Evolutionary conservation across 92 coral and sea anemone species (phyloP).

Genomic region (Heteractis magnifica): DNA sequence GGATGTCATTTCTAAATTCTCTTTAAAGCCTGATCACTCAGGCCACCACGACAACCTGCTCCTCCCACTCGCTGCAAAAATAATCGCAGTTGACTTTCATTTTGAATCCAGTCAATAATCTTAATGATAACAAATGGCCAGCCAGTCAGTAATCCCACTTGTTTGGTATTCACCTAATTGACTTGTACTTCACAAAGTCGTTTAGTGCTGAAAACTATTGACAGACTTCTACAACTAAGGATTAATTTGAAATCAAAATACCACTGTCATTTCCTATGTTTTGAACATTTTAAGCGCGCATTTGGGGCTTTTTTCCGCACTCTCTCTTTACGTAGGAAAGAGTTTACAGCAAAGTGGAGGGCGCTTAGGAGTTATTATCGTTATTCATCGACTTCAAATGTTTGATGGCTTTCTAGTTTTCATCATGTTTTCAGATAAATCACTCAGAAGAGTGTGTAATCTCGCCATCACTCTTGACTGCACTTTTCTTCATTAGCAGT

Average conservation of each 20-base stretch:
- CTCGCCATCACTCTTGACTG: conserved; percentile 23
- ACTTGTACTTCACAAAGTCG: conserved; percentile 12
- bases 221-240: background rate
- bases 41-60: background rate
- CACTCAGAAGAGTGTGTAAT: conserved; percentile 16
- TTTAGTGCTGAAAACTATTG: conserved; percentile 8
- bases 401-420: background rate
- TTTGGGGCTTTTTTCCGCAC: background rate
- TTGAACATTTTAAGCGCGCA: conserved; percentile 1
- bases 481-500: conserved; percentile 27
- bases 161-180: background rate
- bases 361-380: conserved; percentile 10
- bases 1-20: conserved; percentile 10
- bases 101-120: conserved; percentile 6
- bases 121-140: conserved; percentile 1
- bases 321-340: background rate
- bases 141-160: background rate
- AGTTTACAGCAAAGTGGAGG: background rate
- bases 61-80: conserved; percentile 2
- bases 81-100: background rate
- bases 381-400: conserved; percentile 6
- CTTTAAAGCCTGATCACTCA: background rate
- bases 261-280: conserved; percentile 4
- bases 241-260: conserved; percentile 9
- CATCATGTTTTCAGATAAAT: conserved; percentile 13